Conservation (phyloP, 30 jellyfish, hydroid and myxozoan species). For the Catostylus mosaicus region DNA sequence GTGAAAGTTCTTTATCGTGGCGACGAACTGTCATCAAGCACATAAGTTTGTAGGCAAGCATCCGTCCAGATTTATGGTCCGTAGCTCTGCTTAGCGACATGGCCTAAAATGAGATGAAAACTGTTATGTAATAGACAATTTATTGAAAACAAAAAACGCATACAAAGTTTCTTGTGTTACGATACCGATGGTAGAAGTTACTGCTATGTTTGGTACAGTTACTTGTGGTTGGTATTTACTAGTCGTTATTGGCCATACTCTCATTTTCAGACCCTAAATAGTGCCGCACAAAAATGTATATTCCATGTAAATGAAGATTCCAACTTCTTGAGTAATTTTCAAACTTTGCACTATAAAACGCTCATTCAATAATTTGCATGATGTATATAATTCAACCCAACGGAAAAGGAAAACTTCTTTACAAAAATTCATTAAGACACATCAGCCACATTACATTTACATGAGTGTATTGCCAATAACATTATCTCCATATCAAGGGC, state of each 20-base stretch:
- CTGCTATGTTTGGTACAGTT: neutral
- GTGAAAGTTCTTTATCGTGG: constrained; percentile 65
- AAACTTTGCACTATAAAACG: too few relatives aligned
- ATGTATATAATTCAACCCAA: too few relatives aligned
- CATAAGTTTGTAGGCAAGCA: constrained; percentile 92
- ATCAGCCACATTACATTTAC: too few relatives aligned
- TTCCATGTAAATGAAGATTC: too few relatives aligned
- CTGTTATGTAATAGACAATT: neutral
- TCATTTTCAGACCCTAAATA: neutral
- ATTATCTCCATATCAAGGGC: too few relatives aligned
- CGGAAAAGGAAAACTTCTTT: too few relatives aligned
- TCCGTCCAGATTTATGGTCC: constrained; percentile 83
- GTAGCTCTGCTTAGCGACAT: constrained; percentile 67
- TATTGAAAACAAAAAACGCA: neutral
- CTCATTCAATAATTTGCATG: too few relatives aligned
- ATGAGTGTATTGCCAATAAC: too few relatives aligned
- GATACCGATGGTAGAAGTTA: too few relatives aligned
- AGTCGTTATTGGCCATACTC: neutral
- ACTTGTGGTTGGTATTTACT: neutral
- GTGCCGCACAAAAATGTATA: too few relatives aligned
- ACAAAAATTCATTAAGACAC: too few relatives aligned
- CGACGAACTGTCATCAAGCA: constrained; percentile 86
- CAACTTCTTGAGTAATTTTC: too few relatives aligned
- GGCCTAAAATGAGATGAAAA: constrained; percentile 53
- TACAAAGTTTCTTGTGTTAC: neutral